Evolutionary conservation across 2,888 invertebrate genomes (phyloP).

Genomic region (Anthophora plumipes): DNA sequence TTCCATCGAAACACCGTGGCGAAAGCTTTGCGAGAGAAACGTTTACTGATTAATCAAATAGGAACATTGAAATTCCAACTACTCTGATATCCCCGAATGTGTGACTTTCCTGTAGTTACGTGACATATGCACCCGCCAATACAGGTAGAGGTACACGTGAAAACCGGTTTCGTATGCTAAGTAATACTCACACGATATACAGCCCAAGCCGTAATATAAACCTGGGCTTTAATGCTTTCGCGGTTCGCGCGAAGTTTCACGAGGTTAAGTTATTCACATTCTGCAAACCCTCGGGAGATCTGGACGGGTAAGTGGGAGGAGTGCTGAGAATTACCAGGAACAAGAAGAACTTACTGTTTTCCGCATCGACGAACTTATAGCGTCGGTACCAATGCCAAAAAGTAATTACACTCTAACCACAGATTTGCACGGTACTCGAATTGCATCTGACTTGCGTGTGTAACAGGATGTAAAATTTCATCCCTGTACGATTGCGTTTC

Average conservation of each 20-base stretch:
- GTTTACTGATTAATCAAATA: slow-evolving; percentile 42
- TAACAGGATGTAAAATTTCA: too few species aligned
- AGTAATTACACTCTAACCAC: slow-evolving; percentile 31
- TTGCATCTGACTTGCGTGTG: too few species aligned
- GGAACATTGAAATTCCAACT: slow-evolving; percentile 32
- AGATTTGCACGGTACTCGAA: too few species aligned
- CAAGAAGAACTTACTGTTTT: slow-evolving; percentile 69
- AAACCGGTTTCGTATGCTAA: slow-evolving; percentile 31
- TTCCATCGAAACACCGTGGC: neutral
- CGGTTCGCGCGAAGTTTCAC: slow-evolving; percentile 63
- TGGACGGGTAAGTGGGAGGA: slow-evolving; percentile 4
- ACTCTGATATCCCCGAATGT: slow-evolving; percentile 18
- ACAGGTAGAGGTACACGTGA: neutral
- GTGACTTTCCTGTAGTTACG: slow-evolving; percentile 41
- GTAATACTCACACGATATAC: slow-evolving; percentile 57
- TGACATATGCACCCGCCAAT: slow-evolving; percentile 32
- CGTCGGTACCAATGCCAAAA: slow-evolving; percentile 36
- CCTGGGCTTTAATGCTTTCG: slow-evolving; percentile 64
- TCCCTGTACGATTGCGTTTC: too few species aligned
- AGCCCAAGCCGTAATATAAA: slow-evolving; percentile 57
- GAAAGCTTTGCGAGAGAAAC: too few species aligned
- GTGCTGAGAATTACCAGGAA: slow-evolving; percentile 58
- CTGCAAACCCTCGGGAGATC: slow-evolving; percentile 57
- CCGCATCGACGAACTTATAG: slow-evolving; percentile 47
- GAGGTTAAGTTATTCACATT: slow-evolving; percentile 69